A percentile compares a stretch with the other conserved stretches of the same genome.
Evolutionary conservation across 2,888 invertebrate genomes (phyloP).

Genomic region (Zygogramma bicolorata): DNA sequence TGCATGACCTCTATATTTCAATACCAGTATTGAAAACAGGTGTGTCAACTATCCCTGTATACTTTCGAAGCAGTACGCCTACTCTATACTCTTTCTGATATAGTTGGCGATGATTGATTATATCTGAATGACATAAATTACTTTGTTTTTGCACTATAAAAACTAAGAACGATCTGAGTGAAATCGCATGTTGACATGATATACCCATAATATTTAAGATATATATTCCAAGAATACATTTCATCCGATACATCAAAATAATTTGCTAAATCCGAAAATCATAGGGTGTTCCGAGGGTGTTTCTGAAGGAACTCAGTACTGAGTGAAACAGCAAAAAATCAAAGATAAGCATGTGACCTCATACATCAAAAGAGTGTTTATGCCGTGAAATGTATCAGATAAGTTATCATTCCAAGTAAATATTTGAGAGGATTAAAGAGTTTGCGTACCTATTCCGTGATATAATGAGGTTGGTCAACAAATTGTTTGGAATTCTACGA

Average conservation of each 20-base stretch:
- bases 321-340: neutral
- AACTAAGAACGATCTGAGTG: neutral
- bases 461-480: neutral
- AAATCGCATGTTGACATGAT: neutral
- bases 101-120: neutral
- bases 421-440: slow-evolving; percentile 28
- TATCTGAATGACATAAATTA: neutral
- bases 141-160: neutral
- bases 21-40: neutral
- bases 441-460: slow-evolving; percentile 1
- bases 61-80: neutral
- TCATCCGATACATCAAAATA: neutral
- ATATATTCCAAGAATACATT: neutral
- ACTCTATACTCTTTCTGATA: neutral
- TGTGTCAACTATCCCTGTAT: neutral
- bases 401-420: slow-evolving; percentile 19
- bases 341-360: neutral
- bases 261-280: no score
- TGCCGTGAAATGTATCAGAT: neutral
- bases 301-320: neutral
- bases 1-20: neutral
- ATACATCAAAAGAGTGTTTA: neutral
- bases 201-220: neutral
- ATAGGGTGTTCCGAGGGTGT: no score
- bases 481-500: neutral